Evolutionary conservation across 2,888 invertebrate species (phyloP).

Genomic region (Hyposoter dolosus): DNA sequence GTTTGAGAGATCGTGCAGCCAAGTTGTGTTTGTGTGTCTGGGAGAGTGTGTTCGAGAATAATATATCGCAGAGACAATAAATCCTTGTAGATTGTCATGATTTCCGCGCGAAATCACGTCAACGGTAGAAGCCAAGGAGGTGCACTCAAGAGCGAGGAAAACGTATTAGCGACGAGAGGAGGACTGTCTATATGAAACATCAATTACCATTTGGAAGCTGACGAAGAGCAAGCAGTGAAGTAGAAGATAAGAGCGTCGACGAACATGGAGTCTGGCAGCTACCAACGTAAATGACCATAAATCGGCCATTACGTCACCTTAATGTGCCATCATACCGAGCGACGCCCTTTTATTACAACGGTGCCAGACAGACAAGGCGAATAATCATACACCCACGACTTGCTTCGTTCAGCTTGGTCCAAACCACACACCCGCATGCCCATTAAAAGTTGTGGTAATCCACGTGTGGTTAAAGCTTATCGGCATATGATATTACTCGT

Average conservation of each 20-base stretch:
- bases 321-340: conserved; percentile 47
- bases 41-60: background rate
- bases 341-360: conserved; percentile 62
- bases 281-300: conserved; percentile 49
- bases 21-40: background rate
- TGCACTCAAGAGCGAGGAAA: background rate
- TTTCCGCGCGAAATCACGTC: background rate
- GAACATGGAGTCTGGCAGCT: background rate
- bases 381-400: conserved; percentile 2
- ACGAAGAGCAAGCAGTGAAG: conserved; percentile 15
- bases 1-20: background rate
- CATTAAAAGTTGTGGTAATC: conserved; percentile 69
- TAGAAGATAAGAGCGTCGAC: conserved; percentile 13
- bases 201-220: conserved; percentile 4
- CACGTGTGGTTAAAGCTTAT: conserved; percentile 58
- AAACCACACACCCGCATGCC: conserved; percentile 38
- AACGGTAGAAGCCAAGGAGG: background rate
- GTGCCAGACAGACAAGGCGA: conserved; percentile 39
- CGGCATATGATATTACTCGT: conserved; percentile 38
- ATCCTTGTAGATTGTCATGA: conserved; percentile 13
- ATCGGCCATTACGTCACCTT: conserved; percentile 39
- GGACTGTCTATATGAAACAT: conserved; percentile 12
- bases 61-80: conserved; percentile 8
- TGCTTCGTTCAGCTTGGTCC: conserved; percentile 4
- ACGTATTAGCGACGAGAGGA: conserved; percentile 6